Conservation (phyloP, 1,140 invertebrate species). For the Aphelenchoides avenae region DNA sequence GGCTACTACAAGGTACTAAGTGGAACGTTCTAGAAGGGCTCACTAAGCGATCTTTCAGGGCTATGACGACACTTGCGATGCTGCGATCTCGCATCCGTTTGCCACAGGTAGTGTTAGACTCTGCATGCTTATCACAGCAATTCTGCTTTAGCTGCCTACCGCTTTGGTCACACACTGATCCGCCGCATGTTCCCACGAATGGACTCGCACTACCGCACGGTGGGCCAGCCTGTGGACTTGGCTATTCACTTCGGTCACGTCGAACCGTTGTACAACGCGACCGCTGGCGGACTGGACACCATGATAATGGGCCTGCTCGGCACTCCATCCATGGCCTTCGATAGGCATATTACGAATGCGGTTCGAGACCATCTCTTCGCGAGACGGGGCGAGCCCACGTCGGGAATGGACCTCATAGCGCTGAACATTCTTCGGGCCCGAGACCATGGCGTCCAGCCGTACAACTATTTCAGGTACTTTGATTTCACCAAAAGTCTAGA, state of each 20-base stretch:
- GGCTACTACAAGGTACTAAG: constrained; percentile 45
- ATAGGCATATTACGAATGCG: constrained; percentile 50
- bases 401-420: constrained; percentile 53
- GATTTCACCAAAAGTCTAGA: background rate
- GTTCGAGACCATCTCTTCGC: constrained; percentile 50
- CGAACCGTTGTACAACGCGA: constrained; percentile 40
- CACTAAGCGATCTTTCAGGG: too few species aligned
- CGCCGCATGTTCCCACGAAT: constrained; percentile 52
- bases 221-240: constrained; percentile 50
- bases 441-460: constrained; percentile 68
- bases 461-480: constrained; percentile 66
- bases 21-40: too few species aligned
- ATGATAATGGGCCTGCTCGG: constrained; percentile 50
- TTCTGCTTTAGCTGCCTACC: constrained; percentile 50
- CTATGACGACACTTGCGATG: constrained; percentile 45
- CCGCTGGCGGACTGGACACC: constrained; percentile 43
- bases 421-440: constrained; percentile 64
- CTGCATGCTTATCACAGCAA: too few species aligned
- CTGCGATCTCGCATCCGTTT: constrained; percentile 45
- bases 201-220: constrained; percentile 42
- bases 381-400: constrained; percentile 31
- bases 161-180: constrained; percentile 67
- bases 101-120: too few species aligned
- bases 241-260: constrained; percentile 45
- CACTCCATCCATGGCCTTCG: constrained; percentile 53